A percentile compares a stretch with the other conserved stretches of the same genome.
These are phyloP conservation scores for Argentina silus DNA, from an alignment of 2,797 vertebrate species.

Conservation along the genomic window DNA sequence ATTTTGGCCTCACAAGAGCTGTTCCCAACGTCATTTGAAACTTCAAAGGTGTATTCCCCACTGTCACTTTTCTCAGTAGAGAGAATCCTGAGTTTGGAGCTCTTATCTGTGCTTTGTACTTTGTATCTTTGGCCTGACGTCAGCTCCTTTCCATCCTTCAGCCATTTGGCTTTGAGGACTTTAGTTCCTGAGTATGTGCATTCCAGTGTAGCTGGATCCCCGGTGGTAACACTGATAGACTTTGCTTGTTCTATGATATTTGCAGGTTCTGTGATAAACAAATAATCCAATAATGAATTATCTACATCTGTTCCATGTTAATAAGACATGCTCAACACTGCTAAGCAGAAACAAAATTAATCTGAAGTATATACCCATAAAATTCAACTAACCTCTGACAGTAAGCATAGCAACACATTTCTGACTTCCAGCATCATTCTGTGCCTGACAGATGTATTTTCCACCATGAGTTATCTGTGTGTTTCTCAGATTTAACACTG, in stretches of 20 bases:
- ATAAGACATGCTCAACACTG: conserved; percentile 25
- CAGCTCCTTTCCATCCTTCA: conserved; percentile 88
- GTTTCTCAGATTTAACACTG: conserved; percentile 85
- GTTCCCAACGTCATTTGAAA: conserved; percentile 92
- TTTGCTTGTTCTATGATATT: conserved; percentile 85
- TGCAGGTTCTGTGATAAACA: conserved; percentile 83
- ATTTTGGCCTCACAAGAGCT: conserved; percentile 88
- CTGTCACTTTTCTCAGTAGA: conserved; percentile 87
- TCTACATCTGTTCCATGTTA: conserved; percentile 5
- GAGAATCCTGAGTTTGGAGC: conserved; percentile 89
- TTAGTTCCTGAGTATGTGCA: conserved; percentile 92
- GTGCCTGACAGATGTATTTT: conserved; percentile 92
- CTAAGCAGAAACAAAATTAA: conserved; percentile 33
- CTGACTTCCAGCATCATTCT: conserved; percentile 92
- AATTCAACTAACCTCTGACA: conserved; percentile 90
- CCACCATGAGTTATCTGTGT: conserved; percentile 89
- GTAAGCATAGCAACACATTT: conserved; percentile 85
- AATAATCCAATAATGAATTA: conserved; percentile 10
- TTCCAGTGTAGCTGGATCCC: conserved; percentile 83
- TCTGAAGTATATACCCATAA: conserved; percentile 20
- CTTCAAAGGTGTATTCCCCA: conserved; percentile 90
- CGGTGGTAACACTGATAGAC: conserved; percentile 87
- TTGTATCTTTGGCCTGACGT: conserved; percentile 87
- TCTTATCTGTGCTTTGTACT: conserved; percentile 86
- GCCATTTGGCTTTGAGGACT: conserved; percentile 88